These are phyloP conservation scores for Eupeodes corollae DNA, from an alignment of 1,140 invertebrate species.

Conservation along the genomic window DNA sequence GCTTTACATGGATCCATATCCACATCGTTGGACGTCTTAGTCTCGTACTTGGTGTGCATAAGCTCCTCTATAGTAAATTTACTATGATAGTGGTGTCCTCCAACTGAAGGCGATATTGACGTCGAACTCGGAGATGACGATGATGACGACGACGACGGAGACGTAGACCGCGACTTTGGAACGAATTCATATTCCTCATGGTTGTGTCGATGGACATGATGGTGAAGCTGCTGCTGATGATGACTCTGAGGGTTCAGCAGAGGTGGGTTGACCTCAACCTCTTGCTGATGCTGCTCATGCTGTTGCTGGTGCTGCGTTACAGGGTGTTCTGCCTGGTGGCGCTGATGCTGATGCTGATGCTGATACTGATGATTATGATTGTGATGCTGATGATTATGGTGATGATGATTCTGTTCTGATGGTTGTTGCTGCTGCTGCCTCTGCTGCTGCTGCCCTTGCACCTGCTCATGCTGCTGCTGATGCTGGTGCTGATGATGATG, in stretches of 20 bases:
- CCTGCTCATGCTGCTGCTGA: slow-evolving; percentile 2
- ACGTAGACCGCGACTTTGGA: no score
- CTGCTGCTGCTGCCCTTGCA: background rate
- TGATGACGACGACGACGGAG: no score
- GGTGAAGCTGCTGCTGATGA: background rate
- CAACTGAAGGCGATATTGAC: background rate
- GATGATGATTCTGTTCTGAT: slow-evolving; percentile 10
- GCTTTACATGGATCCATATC: slow-evolving; percentile 78
- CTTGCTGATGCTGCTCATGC: slow-evolving; percentile 1
- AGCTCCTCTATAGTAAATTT: slow-evolving; percentile 61
- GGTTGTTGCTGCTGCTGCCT: slow-evolving; percentile 1
- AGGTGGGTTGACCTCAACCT: background rate
- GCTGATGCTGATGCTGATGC: slow-evolving; percentile 10
- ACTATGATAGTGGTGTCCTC: slow-evolving; percentile 19
- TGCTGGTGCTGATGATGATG: background rate
- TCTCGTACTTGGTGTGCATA: slow-evolving; percentile 48
- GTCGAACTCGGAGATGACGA: background rate
- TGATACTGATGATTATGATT: slow-evolving; percentile 3
- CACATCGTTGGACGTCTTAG: slow-evolving; percentile 58
- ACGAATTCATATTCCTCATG: background rate
- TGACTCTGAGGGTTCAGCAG: background rate
- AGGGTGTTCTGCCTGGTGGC: slow-evolving; percentile 5
- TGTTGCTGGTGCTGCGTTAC: background rate
- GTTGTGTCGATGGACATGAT: background rate
- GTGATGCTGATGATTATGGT: slow-evolving; percentile 2